Conservation (phyloP, 2,888 invertebrate genomes). For the Aporophyla lueneburgensis region DNA sequence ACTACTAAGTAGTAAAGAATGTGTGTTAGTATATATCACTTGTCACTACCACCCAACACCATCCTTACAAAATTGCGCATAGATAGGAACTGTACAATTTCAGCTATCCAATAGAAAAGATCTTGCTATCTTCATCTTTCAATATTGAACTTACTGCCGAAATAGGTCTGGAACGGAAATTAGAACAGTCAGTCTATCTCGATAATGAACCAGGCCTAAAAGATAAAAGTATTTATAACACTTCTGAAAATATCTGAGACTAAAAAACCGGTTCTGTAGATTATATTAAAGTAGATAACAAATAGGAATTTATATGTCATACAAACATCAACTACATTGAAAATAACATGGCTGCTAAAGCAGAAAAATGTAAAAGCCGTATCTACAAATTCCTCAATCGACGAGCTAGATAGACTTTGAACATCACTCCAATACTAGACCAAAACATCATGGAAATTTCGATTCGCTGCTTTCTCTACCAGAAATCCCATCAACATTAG, state of each 20-base stretch:
- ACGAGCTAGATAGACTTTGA: background rate
- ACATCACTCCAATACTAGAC: no score
- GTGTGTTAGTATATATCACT: background rate
- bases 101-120: constrained; percentile 46
- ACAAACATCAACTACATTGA: background rate
- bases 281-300: background rate
- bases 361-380: background rate
- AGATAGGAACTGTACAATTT: constrained; percentile 30
- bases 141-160: constrained; percentile 9
- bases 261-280: rapidly evolving
- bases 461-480: background rate
- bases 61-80: constrained; percentile 37
- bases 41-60: constrained; percentile 41
- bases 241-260: background rate
- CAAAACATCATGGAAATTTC: background rate
- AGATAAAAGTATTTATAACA: background rate
- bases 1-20: background rate
- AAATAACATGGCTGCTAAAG: background rate
- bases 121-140: constrained; percentile 47
- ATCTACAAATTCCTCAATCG: background rate
- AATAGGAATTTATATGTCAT: background rate
- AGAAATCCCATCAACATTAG: background rate
- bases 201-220: background rate
- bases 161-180: constrained; percentile 25
- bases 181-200: background rate